phyloP scores from a whole-genome alignment of 1,140 invertebrate species.

The Micrasema minimum region DNA sequence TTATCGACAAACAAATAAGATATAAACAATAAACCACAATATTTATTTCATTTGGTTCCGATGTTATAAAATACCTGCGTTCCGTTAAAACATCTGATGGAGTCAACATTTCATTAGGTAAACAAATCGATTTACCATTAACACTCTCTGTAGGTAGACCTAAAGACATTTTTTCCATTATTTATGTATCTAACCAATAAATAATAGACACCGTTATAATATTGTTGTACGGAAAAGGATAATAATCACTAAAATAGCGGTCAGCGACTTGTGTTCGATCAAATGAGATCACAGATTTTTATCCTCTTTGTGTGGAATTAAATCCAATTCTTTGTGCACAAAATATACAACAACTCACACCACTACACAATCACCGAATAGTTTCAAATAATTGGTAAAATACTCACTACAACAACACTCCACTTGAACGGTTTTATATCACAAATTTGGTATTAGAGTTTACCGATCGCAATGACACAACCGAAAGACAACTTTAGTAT shows the following conservation, averaged over 20 bases:
- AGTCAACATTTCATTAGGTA: constrained; percentile 39
- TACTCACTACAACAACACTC: constrained; percentile 14
- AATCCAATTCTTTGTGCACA: constrained; percentile 41
- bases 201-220: not conserved
- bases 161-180: too few species aligned
- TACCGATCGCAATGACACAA: constrained; percentile 42
- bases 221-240: not conserved
- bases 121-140: constrained; percentile 50
- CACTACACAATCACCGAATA: constrained; percentile 30
- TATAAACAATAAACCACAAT: too few species aligned
- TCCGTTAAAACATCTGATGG: constrained; percentile 24
- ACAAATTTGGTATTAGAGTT: not conserved
- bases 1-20: too few species aligned
- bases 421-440: not conserved
- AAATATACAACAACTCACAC: constrained; percentile 1
- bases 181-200: too few species aligned
- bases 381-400: not conserved
- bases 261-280: constrained; percentile 31
- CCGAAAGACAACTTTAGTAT: not conserved
- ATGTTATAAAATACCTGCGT: too few species aligned
- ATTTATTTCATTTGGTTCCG: too few species aligned
- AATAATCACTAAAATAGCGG: constrained; percentile 14
- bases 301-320: constrained; percentile 40
- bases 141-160: constrained; percentile 18
- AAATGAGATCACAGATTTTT: constrained; percentile 34